Evolutionary conservation across 1,140 invertebrate species (phyloP).

Genomic region (Drosophila arizonae): DNA sequence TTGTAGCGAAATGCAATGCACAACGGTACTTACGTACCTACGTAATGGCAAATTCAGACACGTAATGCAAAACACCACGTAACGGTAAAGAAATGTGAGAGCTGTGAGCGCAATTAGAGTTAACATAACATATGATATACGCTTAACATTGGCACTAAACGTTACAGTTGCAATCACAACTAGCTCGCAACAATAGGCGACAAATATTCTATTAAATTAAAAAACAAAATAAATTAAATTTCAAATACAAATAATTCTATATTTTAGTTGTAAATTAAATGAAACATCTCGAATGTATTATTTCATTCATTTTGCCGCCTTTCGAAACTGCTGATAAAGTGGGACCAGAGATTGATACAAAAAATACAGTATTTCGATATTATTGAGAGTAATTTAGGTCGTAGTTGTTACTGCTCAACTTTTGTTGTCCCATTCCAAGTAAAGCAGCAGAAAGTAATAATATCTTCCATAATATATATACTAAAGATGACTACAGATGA

Average conservation of each 20-base stretch:
- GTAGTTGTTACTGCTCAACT: neutral
- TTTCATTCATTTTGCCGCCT: no score
- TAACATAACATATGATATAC: conserved; percentile 4
- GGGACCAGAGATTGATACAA: no score
- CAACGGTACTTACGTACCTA: conserved; percentile 39
- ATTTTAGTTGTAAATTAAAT: no score
- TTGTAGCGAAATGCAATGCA: conserved; percentile 49
- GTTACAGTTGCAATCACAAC: neutral
- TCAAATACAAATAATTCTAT: no score
- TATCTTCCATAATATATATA: neutral
- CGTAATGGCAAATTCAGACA: conserved; percentile 38
- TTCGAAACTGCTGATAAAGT: no score
- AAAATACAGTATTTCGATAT: no score
- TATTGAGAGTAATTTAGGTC: neutral
- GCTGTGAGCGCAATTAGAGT: conserved; percentile 10
- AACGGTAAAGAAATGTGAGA: conserved; percentile 10
- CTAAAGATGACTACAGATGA: conserved; percentile 85
- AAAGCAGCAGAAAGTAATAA: conserved; percentile 14
- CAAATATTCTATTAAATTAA: no score
- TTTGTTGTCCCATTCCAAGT: neutral
- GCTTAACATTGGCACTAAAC: neutral
- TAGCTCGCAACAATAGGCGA: no score
- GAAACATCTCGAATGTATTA: no score
- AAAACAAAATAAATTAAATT: no score
- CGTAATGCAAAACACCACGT: conserved; percentile 6